phyloP scores from a whole-genome alignment of 2,888 invertebrate species.

The Polymixis flavicincta region DNA sequence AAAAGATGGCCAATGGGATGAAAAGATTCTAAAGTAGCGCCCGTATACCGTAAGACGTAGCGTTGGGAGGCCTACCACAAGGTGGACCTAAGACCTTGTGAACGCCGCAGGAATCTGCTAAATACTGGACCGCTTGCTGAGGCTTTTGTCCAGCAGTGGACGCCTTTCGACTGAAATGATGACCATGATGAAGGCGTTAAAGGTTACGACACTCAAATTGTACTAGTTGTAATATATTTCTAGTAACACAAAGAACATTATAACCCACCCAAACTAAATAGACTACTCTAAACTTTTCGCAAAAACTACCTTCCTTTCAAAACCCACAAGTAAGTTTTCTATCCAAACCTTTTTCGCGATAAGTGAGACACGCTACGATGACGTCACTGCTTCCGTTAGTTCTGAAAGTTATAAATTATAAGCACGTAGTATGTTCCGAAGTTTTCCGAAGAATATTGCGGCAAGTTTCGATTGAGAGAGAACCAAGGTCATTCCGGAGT shows the following conservation, averaged over 20 bases:
- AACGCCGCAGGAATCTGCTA: too few species aligned
- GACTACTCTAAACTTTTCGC: constrained; percentile 23
- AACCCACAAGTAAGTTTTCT: constrained; percentile 24
- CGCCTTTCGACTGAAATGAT: neutral
- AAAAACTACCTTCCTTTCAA: constrained; percentile 15
- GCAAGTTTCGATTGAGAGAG: constrained; percentile 40
- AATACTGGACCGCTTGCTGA: too few species aligned
- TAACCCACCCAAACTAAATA: constrained; percentile 18
- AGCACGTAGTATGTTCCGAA: constrained; percentile 46
- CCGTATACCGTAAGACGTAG: too few species aligned
- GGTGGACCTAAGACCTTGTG: too few species aligned
- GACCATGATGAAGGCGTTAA: neutral
- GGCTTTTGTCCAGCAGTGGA: neutral
- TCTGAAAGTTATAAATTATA: constrained; percentile 54
- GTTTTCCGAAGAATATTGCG: constrained; percentile 45
- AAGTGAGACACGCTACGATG: constrained; percentile 36
- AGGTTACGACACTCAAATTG: neutral
- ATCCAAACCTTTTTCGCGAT: constrained; percentile 43
- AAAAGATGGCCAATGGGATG: too few species aligned
- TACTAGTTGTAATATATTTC: neutral
- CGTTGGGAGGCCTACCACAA: too few species aligned
- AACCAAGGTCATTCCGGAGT: constrained; percentile 42
- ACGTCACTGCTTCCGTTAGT: constrained; percentile 34
- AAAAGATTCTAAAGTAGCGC: too few species aligned
- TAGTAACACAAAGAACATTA: neutral